Base-by-base conservation (phyloP, 2,113 vertebrate genomes). In the Brevimyrus niger region DNA sequence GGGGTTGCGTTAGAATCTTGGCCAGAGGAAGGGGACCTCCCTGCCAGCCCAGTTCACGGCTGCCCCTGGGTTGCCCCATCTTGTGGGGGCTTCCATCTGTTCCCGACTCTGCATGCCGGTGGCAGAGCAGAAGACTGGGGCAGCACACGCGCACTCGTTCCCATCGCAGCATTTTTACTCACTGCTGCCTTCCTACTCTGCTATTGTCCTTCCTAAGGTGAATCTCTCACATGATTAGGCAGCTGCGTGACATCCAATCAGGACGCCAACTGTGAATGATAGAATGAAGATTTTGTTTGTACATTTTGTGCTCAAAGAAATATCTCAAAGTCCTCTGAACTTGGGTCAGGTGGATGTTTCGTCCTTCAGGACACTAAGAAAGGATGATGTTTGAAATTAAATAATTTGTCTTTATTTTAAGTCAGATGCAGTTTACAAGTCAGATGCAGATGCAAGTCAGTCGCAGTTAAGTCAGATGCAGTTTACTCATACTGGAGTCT, bases 11-110 rank as follows among this genome's bases (percentile, higher is more conserved):
- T 53, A 15, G 6, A 53, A 35, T 87, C 85, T 87, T 35, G 48
- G 46, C 46, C 27, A 31, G 85, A 15, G n/a, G 44, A 31, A 46
- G 48, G 48, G 27, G 23, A 1, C 85, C 23, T 19, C 8, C 85
- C n/a, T 55, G 85, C 50, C 85, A 87, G 85, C 21, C 13, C 7
- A 1, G 85, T 55, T 47, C 15, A 53, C 84, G 23, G 19, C 90
- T 88, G 86, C 91, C 91, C 93, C 92, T 90, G 91, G 92, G 90
- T 93, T 90, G 91, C 93, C 90, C 94, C 94, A 94, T 94, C 92
- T 92, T 93, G 93, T 93, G 86, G 94, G 93, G 91, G 92, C 93
- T 95, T 93, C 95, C 95, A 96, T 96, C 95, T 96, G 94, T 94
- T 95, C 93, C 89, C 89, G 91, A 89, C 95, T 93, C 86, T 86